Evolutionary conservation across 2,888 invertebrate genomes (phyloP).

Genomic region (Meteorus cinctellus): DNA sequence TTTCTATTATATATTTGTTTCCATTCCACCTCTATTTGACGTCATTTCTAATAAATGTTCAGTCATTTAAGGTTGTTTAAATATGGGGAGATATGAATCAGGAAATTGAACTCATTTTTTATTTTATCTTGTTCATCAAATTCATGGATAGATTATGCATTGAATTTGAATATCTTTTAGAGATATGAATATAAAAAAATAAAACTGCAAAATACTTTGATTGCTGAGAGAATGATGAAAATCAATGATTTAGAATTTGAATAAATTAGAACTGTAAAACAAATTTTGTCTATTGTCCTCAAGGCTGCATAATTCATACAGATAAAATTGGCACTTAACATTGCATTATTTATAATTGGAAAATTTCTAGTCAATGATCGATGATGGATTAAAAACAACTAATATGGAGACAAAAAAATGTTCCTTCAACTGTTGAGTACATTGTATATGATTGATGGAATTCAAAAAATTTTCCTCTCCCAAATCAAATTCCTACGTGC

Average conservation of each 20-base stretch:
- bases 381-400: not conserved
- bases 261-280: not conserved
- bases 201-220: not conserved
- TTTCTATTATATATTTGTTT: too few relatives aligned
- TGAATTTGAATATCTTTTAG: too few relatives aligned
- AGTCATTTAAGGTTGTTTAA: too few relatives aligned
- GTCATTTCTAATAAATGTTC: too few relatives aligned
- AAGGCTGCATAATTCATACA: slow-evolving; percentile 3
- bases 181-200: not conserved
- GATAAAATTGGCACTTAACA: slow-evolving; percentile 31
- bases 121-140: too few relatives aligned
- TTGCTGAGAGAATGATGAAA: not conserved
- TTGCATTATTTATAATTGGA: slow-evolving; percentile 6
- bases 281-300: slow-evolving; percentile 3
- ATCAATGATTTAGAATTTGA: not conserved
- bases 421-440: slow-evolving; percentile 20
- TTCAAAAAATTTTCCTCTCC: not conserved
- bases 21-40: too few relatives aligned
- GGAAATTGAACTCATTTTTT: too few relatives aligned
- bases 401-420: not conserved
- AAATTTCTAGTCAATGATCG: not conserved
- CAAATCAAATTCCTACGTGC: slow-evolving; percentile 19
- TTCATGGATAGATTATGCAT: too few relatives aligned
- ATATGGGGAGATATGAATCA: too few relatives aligned
- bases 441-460: not conserved